Base-by-base conservation (phyloP, 2,888 invertebrate genomes). In the Globia sparganii region DNA sequence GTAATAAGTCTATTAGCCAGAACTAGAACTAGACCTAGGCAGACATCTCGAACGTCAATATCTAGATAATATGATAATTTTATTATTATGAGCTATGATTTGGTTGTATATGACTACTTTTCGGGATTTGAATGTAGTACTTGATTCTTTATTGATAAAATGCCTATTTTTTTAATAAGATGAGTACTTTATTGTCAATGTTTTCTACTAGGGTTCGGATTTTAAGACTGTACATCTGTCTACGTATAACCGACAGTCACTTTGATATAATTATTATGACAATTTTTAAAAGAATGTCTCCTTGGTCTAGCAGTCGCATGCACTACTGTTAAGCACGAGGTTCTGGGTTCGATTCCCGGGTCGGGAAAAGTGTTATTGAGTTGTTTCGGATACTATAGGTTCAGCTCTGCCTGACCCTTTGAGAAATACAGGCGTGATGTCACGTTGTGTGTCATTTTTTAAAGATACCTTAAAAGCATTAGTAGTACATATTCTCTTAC, bases 21-120 rank as follows among this genome's bases (percentile, higher is more conserved):
- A 81, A 77, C 74, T 84, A 73, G 82, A 84, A 71, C 77, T 82
- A 77, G 84, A 85, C 76, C 72, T 66, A 66, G 64, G n/a, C 56
- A 62, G 78, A 58, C 78, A 75, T 81, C 80, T 49, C 31, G 64
- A 66, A 81, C 62, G 73, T 83, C 81, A 80, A 77, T 75, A 78
- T 76, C 64, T 65, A 74, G 77, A 76, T 77, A 72, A 75, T 66
- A 77, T 72, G 65, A 8, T 76, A 58, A 85, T 75, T 61, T 66
- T 79, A 58, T 53, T 67, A 37, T 31, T 68, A 40, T 46, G 43
- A 73, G 61, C 61, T 83, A 56, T 53, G 66, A 70, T 72, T 73
- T 62, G 34, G 5, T 70, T 62, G 58, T 67, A 21, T 68, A 15
- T 28, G 46, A 40, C 13, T 49, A 40, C 28, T 65, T 58, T 72